Evolutionary conservation across 1,140 invertebrate genomes (phyloP).

Genomic region (Acromyrmex charruanus): DNA sequence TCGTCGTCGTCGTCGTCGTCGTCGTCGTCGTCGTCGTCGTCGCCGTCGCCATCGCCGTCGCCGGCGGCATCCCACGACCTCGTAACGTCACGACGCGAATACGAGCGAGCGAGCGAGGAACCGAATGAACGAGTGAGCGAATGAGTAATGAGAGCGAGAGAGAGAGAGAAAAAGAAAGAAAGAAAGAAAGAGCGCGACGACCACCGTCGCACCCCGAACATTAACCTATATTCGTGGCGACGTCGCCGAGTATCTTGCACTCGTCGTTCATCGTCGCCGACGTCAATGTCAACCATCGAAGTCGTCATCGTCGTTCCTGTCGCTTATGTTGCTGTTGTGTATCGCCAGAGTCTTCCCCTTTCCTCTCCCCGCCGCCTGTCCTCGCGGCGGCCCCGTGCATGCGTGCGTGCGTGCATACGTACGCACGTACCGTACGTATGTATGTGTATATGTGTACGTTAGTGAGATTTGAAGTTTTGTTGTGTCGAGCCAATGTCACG

Average conservation of each 20-base stretch:
- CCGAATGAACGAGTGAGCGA: too few species aligned
- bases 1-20: background rate
- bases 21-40: background rate
- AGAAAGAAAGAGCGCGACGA: background rate
- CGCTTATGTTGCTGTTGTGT: conserved; percentile 68
- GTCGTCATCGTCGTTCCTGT: conserved; percentile 9
- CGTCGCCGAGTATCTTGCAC: conserved; percentile 54
- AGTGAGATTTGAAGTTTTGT: conserved; percentile 78
- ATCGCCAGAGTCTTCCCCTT: conserved; percentile 50
- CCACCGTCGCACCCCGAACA: conserved; percentile 46
- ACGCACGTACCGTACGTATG: conserved; percentile 9
- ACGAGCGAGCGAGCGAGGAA: background rate
- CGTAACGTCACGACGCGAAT: conserved; percentile 28
- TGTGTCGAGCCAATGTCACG: conserved; percentile 78
- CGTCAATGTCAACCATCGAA: conserved; percentile 26
- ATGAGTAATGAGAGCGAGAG: background rate
- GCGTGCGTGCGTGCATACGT: conserved; percentile 18
- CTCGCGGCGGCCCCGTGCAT: background rate
- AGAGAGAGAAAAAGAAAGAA: background rate
- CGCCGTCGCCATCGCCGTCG: background rate
- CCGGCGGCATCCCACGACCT: conserved; percentile 10
- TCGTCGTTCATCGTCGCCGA: conserved; percentile 54
- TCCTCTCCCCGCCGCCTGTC: background rate
- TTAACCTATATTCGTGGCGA: conserved; percentile 73
- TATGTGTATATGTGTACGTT: conserved; percentile 27